Evolutionary conservation across 2,797 vertebrate genomes (phyloP).

Genomic region (Podarcis lilfordi): DNA sequence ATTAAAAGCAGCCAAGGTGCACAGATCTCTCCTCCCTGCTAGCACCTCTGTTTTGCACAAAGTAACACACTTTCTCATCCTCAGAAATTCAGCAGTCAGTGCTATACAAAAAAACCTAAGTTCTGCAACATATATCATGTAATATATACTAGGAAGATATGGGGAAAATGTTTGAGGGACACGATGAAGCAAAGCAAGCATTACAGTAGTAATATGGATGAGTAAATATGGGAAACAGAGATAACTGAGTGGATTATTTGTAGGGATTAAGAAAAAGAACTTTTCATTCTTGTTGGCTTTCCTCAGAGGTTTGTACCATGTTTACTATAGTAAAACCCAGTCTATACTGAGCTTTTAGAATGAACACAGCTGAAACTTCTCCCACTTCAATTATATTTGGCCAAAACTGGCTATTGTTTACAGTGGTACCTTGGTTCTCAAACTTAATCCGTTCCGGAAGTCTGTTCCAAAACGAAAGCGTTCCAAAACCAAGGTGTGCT

Average conservation of each 20-base stretch:
- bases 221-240: neutral
- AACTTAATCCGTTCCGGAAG: too few species aligned
- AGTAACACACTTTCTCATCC: neutral
- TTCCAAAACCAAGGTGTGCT: too few species aligned
- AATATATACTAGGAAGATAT: neutral
- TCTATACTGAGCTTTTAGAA: neutral
- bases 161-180: neutral
- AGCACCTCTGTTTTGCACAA: neutral
- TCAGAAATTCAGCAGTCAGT: neutral
- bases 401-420: neutral
- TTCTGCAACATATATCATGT: neutral
- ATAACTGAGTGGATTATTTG: constrained; percentile 12
- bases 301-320: neutral
- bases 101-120: neutral
- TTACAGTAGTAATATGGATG: neutral
- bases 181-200: neutral
- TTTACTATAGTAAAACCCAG: neutral
- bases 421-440: too few species aligned
- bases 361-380: neutral
- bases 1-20: neutral
- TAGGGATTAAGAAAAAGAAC: constrained; percentile 1
- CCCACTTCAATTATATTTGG: neutral
- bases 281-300: constrained; percentile 1
- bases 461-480: too few species aligned
- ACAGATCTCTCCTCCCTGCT: neutral